A percentile compares a stretch with the other conserved stretches of the same genome.
phyloP scores from a whole-genome alignment of 2,888 invertebrate genomes.

The Drosophila aldrichi region DNA sequence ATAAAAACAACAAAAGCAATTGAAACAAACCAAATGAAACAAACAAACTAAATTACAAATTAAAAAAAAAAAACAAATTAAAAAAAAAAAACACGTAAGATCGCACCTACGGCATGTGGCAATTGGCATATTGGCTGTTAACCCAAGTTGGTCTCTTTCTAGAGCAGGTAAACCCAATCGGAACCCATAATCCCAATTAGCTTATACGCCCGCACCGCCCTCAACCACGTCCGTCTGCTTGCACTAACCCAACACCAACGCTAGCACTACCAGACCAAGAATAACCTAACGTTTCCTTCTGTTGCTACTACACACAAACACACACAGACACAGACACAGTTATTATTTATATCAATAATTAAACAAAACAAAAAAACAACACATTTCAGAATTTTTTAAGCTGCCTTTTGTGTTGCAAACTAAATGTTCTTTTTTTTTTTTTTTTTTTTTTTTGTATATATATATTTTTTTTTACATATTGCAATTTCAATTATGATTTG shows the following conservation, averaged over 20 bases:
- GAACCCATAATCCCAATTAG: conserved; percentile 19
- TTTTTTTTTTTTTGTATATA: neutral
- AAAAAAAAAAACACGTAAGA: conserved; percentile 19
- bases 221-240: conserved; percentile 30
- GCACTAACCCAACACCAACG: neutral
- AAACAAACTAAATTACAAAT: conserved; percentile 7
- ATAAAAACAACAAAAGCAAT: conserved; percentile 12
- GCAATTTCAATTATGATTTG: conserved; percentile 18
- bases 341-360: neutral
- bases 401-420: conserved; percentile 36
- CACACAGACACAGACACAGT: conserved; percentile 10
- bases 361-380: neutral
- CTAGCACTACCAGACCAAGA: neutral
- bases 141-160: conserved; percentile 31
- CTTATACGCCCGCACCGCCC: neutral
- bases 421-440: conserved; percentile 12
- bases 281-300: neutral
- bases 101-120: conserved; percentile 69
- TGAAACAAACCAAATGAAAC: neutral
- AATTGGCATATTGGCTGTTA: conserved; percentile 60
- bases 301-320: conserved; percentile 24
- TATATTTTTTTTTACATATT: neutral
- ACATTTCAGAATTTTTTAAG: neutral
- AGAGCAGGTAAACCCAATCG: conserved; percentile 46
- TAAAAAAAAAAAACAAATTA: neutral